Conservation (phyloP, 2,888 invertebrate species). For the Orthosia gracilis region DNA sequence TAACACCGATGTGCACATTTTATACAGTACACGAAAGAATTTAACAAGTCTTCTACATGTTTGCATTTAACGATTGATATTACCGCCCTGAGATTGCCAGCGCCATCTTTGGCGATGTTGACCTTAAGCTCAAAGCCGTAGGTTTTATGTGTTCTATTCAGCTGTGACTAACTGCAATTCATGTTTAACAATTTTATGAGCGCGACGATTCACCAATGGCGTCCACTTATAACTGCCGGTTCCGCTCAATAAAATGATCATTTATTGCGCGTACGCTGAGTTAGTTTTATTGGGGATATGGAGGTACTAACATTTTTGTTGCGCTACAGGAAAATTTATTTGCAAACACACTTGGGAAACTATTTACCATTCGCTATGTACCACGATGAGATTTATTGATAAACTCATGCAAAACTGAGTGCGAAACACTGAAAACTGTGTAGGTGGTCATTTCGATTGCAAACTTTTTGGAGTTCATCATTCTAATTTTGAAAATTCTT, state of each 20-base stretch:
- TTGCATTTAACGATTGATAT: conserved; percentile 63
- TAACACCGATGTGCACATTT: conserved; percentile 58
- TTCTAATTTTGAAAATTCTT: conserved; percentile 34
- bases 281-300: conserved; percentile 62
- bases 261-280: conserved; percentile 65
- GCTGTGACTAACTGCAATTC: conserved; percentile 69
- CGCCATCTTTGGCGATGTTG: conserved; percentile 60
- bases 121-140: conserved; percentile 64
- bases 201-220: conserved; percentile 71
- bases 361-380: conserved; percentile 5
- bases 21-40: conserved; percentile 56
- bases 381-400: conserved; percentile 24
- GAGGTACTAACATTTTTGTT: conserved; percentile 63
- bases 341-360: conserved; percentile 31
- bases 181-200: conserved; percentile 75
- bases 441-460: background rate
- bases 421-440: background rate
- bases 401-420: conserved; percentile 10
- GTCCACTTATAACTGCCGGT: conserved; percentile 70
- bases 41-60: conserved; percentile 56
- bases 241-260: conserved; percentile 78
- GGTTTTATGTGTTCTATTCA: conserved; percentile 73
- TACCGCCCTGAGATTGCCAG: conserved; percentile 48
- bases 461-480: conserved; percentile 8
- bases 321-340: conserved; percentile 62